Base-by-base conservation (phyloP, 2,113 vertebrate genomes). In the Spea bombifrons region DNA sequence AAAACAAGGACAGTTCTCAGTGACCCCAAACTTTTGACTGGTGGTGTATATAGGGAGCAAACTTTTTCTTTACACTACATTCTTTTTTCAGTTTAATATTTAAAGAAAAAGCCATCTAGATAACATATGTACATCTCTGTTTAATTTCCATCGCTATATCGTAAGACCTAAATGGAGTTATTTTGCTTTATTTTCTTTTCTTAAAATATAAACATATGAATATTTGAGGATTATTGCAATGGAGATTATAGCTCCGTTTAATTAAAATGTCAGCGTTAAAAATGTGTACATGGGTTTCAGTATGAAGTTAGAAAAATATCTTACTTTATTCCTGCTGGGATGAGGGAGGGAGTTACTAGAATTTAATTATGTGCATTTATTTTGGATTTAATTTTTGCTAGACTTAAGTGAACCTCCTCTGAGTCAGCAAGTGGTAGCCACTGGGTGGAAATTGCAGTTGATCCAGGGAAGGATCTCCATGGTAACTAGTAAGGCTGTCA, bases 401-500 rank as follows among this genome's bases (percentile, higher is more conserved):
- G 5, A 16, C 7, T n/a, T 16, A 67, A 49, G 46, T n/a, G 48
- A 17, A 7, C 48, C 48, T 70, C 47, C 48, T 8, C 15, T 16
- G 67, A 70, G 65, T 1, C 0, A 2, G 46, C 52, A 80, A 59
- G 67, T 0, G 2, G 48, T 57, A 49, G 49, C 57, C 48, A 70
- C n/a, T 6, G 43, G n/a, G 10, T 44, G 13, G 17, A 44, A 67
- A 80, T 76, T 17, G 17, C 8, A n/a, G 55, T 69, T 0, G 53
- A 59, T 48, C 15, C 69, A 53, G 74, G 71, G 81, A 78, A 63
- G 57, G 46, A 84, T 88, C 59, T 82, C 88, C 73, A 86, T 89
- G 84, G 84, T 84, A 86, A 87, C 88, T 88, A 76, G 73, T 82
- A 79, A 75, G 85, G 6, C 13, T 53, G 49, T 30, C 52, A 85